phyloP scores from a whole-genome alignment of 2,113 vertebrate species.

The Theropithecus gelada region DNA sequence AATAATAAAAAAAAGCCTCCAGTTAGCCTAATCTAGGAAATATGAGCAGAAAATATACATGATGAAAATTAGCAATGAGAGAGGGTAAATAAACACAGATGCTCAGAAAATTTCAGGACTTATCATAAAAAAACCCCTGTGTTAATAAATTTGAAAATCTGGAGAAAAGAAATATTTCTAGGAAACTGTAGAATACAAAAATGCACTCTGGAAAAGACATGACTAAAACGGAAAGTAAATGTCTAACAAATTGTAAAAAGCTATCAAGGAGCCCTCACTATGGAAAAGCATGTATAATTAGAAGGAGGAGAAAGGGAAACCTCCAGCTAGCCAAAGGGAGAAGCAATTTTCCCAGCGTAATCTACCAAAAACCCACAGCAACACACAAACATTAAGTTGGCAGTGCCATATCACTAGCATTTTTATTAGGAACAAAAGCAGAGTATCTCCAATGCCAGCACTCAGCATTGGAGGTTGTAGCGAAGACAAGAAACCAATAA shows the following conservation, averaged over 20 bases:
- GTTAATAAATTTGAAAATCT: neutral
- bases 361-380: neutral
- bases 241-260: neutral
- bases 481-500: neutral
- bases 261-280: neutral
- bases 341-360: neutral
- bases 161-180: neutral
- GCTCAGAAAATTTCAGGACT: neutral
- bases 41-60: neutral
- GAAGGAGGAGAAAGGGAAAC: neutral
- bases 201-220: neutral
- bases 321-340: accelerated
- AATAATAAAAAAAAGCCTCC: neutral
- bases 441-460: neutral
- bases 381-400: neutral
- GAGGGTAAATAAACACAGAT: neutral
- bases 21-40: neutral
- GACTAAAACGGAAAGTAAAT: neutral
- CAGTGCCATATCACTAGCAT: accelerated
- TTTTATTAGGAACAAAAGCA: neutral
- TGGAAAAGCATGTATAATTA: neutral
- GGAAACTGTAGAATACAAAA: neutral
- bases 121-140: no score
- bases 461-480: neutral
- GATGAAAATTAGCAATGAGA: neutral